Conservation (phyloP, 2,888 invertebrate species). For the Papilio gigon region DNA sequence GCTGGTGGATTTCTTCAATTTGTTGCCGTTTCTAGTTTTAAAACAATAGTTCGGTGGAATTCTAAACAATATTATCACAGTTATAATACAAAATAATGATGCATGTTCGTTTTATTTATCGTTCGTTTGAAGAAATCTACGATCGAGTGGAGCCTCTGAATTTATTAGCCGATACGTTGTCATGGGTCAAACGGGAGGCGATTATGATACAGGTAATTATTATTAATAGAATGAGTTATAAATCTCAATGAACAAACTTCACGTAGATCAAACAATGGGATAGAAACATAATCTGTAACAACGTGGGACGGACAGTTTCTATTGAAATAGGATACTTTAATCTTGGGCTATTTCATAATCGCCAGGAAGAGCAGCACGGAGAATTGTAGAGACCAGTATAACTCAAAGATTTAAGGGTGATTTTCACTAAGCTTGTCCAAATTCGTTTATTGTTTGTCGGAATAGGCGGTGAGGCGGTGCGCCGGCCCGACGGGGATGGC, state of each 20-base stretch:
- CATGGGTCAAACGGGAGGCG: constrained; percentile 56
- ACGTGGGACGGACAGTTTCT: constrained; percentile 38
- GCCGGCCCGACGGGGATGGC: constrained; percentile 77
- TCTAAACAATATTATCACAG: constrained; percentile 80
- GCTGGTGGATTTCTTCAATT: constrained; percentile 77
- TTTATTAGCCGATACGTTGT: constrained; percentile 51
- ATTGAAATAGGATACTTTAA: constrained; percentile 31
- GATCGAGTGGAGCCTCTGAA: constrained; percentile 57
- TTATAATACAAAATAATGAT: constrained; percentile 78
- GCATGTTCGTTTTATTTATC: constrained; percentile 68
- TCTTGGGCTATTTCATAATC: constrained; percentile 27
- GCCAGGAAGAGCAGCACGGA: constrained; percentile 24
- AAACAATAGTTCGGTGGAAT: constrained; percentile 74
- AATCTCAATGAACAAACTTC: constrained; percentile 13
- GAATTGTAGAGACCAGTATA: constrained; percentile 16
- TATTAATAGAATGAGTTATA: background rate
- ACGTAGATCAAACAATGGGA: background rate
- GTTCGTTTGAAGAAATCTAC: constrained; percentile 79
- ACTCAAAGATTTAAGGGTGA: background rate
- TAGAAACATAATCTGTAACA: constrained; percentile 31
- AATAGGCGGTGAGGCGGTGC: constrained; percentile 68
- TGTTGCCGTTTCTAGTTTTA: constrained; percentile 64
- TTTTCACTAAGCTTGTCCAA: background rate
- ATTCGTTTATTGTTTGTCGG: constrained; percentile 57
- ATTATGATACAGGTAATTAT: constrained; percentile 37